phyloP scores from a whole-genome alignment of 1,140 invertebrate species.

The Brachionus manjavacas region DNA sequence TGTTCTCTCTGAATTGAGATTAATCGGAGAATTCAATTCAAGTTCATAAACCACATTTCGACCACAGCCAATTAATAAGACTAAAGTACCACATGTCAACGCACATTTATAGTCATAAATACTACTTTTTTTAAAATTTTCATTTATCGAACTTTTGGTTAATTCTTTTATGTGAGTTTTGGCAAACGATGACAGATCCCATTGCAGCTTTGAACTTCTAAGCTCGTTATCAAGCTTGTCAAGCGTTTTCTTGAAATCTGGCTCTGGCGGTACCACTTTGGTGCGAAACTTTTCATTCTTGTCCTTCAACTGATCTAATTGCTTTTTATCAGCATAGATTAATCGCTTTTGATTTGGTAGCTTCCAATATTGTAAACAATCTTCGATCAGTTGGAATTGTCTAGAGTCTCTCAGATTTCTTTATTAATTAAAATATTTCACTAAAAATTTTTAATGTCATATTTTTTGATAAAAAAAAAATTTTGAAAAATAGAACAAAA shows the following conservation, averaged over 20 bases:
- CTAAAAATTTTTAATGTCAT: too few relatives aligned
- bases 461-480: too few relatives aligned
- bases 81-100: neutral
- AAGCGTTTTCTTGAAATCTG: neutral
- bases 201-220: neutral
- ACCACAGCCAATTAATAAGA: conserved; percentile 32
- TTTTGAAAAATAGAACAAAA: too few relatives aligned
- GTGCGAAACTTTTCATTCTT: neutral
- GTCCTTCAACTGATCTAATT: neutral
- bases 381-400: neutral
- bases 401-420: neutral
- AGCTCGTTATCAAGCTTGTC: conserved; percentile 10
- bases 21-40: neutral
- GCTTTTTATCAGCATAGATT: conserved; percentile 18
- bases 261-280: neutral
- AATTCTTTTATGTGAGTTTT: neutral
- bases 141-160: neutral
- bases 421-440: neutral
- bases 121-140: conserved; percentile 36
- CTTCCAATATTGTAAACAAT: conserved; percentile 38
- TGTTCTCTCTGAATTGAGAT: neutral
- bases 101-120: conserved; percentile 32
- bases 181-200: neutral
- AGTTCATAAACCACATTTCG: neutral
- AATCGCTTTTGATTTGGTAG: neutral